Conservation (phyloP, 1,140 invertebrate genomes). For the Agrypnia vestita region DNA sequence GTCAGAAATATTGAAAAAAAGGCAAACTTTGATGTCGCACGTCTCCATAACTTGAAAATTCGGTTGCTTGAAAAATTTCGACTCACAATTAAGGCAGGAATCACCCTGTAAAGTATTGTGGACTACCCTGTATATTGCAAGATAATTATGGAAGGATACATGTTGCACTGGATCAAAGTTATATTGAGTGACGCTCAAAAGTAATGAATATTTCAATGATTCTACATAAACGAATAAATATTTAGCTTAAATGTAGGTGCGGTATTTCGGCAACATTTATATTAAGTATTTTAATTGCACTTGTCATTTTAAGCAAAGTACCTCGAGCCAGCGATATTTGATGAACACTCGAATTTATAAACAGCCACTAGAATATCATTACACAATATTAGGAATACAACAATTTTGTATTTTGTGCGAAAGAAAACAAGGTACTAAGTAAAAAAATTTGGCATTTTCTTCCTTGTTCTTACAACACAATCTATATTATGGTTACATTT, state of each 20-base stretch:
- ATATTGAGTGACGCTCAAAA: too few species aligned
- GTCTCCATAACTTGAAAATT: too few species aligned
- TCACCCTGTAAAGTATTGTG: too few species aligned
- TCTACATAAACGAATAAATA: background rate
- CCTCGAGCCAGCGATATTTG: background rate
- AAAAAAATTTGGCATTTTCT: slow-evolving; percentile 26
- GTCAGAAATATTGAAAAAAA: too few species aligned
- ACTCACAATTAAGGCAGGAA: too few species aligned
- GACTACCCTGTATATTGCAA: too few species aligned
- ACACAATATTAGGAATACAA: background rate
- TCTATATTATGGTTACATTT: background rate
- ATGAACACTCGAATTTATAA: background rate
- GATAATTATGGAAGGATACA: too few species aligned
- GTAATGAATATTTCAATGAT: too few species aligned
- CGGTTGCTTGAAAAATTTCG: too few species aligned
- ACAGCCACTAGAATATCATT: background rate
- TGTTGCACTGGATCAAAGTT: too few species aligned
- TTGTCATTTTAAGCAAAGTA: slow-evolving; percentile 31
- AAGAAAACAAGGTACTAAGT: slow-evolving; percentile 28
- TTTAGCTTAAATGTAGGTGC: slow-evolving; percentile 2
- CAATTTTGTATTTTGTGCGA: slow-evolving; percentile 14
- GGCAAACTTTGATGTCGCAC: too few species aligned
- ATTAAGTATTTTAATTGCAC: slow-evolving; percentile 35
- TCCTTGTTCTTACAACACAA: slow-evolving; percentile 22
- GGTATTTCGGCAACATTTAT: slow-evolving; percentile 12